phyloP scores from a whole-genome alignment of 2,888 invertebrate species.

The Zhuqinia jingwanae region DNA sequence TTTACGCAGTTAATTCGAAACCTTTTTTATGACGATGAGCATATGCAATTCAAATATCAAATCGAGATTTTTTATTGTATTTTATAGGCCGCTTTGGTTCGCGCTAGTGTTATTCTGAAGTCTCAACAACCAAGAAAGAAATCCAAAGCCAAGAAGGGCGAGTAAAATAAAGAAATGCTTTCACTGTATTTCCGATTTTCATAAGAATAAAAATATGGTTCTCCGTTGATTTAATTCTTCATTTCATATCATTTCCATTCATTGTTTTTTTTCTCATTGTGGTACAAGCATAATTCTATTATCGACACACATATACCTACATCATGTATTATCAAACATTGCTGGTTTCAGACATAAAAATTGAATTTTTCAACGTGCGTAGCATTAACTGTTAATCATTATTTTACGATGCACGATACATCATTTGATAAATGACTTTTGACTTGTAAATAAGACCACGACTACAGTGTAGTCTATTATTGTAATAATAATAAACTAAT shows the following conservation, averaged over 20 bases:
- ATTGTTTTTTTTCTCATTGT: background rate
- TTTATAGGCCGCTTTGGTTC: constrained; percentile 90
- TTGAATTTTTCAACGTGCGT: constrained; percentile 3
- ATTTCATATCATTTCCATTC: background rate
- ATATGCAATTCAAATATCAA: background rate
- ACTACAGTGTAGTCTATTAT: background rate
- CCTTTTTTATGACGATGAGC: background rate
- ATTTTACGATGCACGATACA: background rate
- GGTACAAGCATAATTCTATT: background rate
- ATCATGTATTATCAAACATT: background rate
- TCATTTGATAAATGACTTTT: constrained; percentile 21
- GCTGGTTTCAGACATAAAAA: background rate
- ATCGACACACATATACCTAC: constrained; percentile 3
- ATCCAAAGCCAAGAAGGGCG: constrained; percentile 89
- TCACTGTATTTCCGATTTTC: constrained; percentile 55
- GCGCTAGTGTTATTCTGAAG: constrained; percentile 95
- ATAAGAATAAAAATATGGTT: constrained; percentile 62
- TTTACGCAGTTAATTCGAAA: background rate
- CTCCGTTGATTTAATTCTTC: constrained; percentile 44
- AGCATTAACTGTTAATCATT: constrained; percentile 3
- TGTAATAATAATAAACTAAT: background rate
- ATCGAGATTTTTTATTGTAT: constrained; percentile 73
- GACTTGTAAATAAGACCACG: constrained; percentile 17
- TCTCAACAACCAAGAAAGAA: constrained; percentile 94
- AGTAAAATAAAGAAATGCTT: constrained; percentile 83